Percentiles rank a stretch among this genome's conserved stretches.
phyloP scores from a whole-genome alignment of 2,113 vertebrate species.

The Edolisoma coerulescens region DNA sequence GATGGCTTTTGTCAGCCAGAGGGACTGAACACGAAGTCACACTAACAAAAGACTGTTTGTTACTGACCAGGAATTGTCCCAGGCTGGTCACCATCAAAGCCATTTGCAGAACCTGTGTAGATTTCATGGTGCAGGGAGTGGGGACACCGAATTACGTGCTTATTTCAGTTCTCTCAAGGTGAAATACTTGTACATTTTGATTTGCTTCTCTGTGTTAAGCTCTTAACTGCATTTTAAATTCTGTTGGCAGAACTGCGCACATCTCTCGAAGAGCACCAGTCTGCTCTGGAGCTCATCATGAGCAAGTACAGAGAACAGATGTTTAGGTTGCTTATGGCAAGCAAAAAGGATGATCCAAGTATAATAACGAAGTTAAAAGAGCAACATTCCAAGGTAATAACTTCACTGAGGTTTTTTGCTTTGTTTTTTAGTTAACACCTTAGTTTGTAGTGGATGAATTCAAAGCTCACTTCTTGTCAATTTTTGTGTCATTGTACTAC shows the following conservation, averaged over 20 bases:
- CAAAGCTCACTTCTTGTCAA: neutral
- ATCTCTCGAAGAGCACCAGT: slow-evolving; percentile 95
- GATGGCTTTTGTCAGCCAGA: neutral
- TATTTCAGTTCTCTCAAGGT: neutral
- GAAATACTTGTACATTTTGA: neutral
- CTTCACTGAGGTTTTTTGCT: neutral
- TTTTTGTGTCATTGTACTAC: neutral
- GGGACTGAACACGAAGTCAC: neutral
- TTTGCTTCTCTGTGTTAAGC: neutral
- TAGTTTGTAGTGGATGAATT: neutral
- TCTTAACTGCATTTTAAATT: neutral
- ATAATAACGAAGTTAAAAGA: slow-evolving; percentile 92
- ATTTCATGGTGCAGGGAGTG: neutral
- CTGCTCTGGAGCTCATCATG: slow-evolving; percentile 97
- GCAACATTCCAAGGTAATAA: slow-evolving; percentile 89
- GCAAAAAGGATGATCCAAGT: slow-evolving; percentile 89
- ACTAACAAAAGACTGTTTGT: neutral
- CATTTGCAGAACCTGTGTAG: neutral
- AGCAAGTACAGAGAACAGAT: slow-evolving; percentile 97
- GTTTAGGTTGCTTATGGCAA: slow-evolving; percentile 91
- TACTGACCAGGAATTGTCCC: neutral
- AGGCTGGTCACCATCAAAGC: neutral
- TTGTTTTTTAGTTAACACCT: neutral
- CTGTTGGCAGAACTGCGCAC: slow-evolving; percentile 83
- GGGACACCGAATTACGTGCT: neutral